A percentile compares a stretch with the other conserved stretches of the same genome.
phyloP scores from a whole-genome alignment of 2,888 invertebrate genomes.

The Lottia scabra region DNA sequence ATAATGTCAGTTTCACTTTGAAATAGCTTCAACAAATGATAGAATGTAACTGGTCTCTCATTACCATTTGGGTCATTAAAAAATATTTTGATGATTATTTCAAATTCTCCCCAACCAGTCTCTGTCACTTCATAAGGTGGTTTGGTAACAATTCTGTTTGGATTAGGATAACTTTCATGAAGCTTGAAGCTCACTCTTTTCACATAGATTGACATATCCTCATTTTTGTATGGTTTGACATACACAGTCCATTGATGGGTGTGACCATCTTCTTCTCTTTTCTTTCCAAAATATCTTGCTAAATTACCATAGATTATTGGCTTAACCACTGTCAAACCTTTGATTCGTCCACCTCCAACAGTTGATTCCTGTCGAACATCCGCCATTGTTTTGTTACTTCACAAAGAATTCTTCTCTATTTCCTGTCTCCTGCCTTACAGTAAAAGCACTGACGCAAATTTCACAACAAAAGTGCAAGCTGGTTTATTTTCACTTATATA shows the following conservation, averaged over 20 bases:
- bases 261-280: slow-evolving; percentile 96
- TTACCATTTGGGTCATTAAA: slow-evolving; percentile 97
- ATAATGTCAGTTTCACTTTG: slow-evolving; percentile 77
- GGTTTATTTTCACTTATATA: too few species aligned
- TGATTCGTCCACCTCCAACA: not conserved
- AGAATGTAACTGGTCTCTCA: slow-evolving; percentile 92
- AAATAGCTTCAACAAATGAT: slow-evolving; percentile 94
- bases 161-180: slow-evolving; percentile 96
- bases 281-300: slow-evolving; percentile 95
- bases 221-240: slow-evolving; percentile 85
- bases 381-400: not conserved
- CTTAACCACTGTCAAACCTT: slow-evolving; percentile 78
- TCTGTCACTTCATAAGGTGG: slow-evolving; percentile 98
- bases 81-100: slow-evolving; percentile 96
- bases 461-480: too few species aligned
- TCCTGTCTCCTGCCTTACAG: too few species aligned
- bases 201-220: slow-evolving; percentile 91
- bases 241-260: slow-evolving; percentile 99
- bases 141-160: slow-evolving; percentile 89
- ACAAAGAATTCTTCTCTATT: too few species aligned
- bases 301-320: slow-evolving; percentile 97
- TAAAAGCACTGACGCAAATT: too few species aligned
- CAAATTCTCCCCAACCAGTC: slow-evolving; percentile 99
- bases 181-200: slow-evolving; percentile 97
- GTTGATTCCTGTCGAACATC: not conserved